These are phyloP conservation scores for Drosophila kuntzei DNA, from an alignment of 2,888 invertebrate genomes.

Conservation along the genomic window DNA sequence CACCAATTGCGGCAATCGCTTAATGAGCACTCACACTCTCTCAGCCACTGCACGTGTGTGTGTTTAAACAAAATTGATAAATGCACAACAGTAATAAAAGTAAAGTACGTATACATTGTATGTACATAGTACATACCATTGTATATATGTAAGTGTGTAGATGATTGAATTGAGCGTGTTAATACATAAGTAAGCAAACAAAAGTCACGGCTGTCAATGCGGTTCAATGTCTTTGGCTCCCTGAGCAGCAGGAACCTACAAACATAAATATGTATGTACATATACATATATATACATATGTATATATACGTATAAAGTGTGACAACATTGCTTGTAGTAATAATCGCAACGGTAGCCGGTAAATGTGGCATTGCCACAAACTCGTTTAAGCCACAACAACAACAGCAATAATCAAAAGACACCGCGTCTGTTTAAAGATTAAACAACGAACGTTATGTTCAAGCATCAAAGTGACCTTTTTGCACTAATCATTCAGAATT, in stretches of 20 bases:
- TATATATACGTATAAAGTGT: neutral
- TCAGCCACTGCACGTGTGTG: slow-evolving; percentile 22
- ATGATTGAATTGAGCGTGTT: slow-evolving; percentile 52
- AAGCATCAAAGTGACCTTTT: slow-evolving; percentile 21
- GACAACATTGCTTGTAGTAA: slow-evolving; percentile 26
- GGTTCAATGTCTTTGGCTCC: slow-evolving; percentile 70
- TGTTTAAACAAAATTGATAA: slow-evolving; percentile 68
- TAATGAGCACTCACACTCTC: slow-evolving; percentile 55
- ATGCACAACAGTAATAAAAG: slow-evolving; percentile 62
- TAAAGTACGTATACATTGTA: slow-evolving; percentile 26
- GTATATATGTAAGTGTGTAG: neutral
- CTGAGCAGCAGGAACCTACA: slow-evolving; percentile 22
- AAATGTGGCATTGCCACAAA: slow-evolving; percentile 67
- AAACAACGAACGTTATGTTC: slow-evolving; percentile 29
- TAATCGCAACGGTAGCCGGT: slow-evolving; percentile 65
- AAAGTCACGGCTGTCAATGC: slow-evolving; percentile 72
- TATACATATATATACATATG: neutral
- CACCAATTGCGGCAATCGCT: slow-evolving; percentile 68
- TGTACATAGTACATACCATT: slow-evolving; percentile 10
- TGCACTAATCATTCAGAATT: slow-evolving; percentile 44
- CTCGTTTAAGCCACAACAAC: slow-evolving; percentile 56
- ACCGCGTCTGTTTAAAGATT: slow-evolving; percentile 56
- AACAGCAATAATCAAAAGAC: slow-evolving; percentile 48
- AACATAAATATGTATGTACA: neutral
- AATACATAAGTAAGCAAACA: slow-evolving; percentile 67